Conservation (phyloP, 2,888 invertebrate species). For the Pheosia gnoma region DNA sequence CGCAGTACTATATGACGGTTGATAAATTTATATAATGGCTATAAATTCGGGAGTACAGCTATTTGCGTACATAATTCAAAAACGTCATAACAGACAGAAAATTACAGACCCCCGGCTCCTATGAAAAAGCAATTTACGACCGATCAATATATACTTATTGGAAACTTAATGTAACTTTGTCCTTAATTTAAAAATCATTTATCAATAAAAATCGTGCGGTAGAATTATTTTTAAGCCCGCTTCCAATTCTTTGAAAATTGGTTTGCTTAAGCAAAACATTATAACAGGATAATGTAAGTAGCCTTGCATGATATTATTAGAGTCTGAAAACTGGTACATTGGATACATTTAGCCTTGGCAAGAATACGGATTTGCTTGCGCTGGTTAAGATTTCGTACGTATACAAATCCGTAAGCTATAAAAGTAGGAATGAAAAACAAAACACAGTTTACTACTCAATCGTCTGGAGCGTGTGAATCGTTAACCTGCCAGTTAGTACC, state of each 20-base stretch:
- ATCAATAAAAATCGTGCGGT: background rate
- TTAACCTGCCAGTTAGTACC: conserved; percentile 19
- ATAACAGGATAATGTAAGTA: too few species aligned
- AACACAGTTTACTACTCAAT: background rate
- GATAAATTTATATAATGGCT: conserved; percentile 14
- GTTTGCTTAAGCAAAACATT: too few species aligned
- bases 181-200: background rate
- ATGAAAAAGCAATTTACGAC: conserved; percentile 45
- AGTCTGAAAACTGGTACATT: too few species aligned
- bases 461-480: conserved; percentile 29
- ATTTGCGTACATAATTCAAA: conserved; percentile 43
- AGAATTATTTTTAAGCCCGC: conserved; percentile 3
- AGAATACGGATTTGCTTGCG: background rate
- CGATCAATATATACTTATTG: conserved; percentile 44
- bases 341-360: background rate
- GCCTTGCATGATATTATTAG: too few species aligned
- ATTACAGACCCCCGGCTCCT: conserved; percentile 41
- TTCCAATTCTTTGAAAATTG: background rate
- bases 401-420: background rate
- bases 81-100: conserved; percentile 39
- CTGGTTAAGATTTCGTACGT: background rate
- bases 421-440: background rate
- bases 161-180: conserved; percentile 44
- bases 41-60: conserved; percentile 23
- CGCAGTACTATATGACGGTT: too few species aligned